Conservation (phyloP, 2,797 vertebrate genomes). For the Anguilla pacifica region DNA sequence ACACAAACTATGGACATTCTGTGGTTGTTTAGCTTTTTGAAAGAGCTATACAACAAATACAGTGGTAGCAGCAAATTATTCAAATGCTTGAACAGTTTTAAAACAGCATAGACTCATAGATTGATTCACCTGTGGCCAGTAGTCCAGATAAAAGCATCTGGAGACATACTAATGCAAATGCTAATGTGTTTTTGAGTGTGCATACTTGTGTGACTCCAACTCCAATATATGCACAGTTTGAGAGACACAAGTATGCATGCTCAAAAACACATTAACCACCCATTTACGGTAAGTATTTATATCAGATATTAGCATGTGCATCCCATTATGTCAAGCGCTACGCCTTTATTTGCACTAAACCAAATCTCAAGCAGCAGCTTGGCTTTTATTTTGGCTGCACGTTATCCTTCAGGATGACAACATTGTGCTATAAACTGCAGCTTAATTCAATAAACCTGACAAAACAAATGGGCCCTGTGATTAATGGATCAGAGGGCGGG, state of each 20-base stretch:
- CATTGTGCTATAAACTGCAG: background rate
- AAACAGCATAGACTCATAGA: too few relatives aligned
- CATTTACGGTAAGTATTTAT: background rate
- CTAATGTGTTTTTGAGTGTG: background rate
- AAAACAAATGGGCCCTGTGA: background rate
- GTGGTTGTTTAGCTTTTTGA: too few relatives aligned
- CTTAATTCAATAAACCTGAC: constrained; percentile 3
- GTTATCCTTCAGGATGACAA: constrained; percentile 9
- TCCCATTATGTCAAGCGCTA: background rate
- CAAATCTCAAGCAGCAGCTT: background rate
- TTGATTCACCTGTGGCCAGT: too few relatives aligned
- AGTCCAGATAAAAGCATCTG: too few relatives aligned
- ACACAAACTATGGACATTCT: background rate
- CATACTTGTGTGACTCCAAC: background rate
- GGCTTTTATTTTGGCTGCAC: background rate
- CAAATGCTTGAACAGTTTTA: too few relatives aligned
- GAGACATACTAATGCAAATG: too few relatives aligned
- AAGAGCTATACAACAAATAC: too few relatives aligned
- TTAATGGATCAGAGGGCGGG: background rate
- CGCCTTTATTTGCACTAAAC: background rate
- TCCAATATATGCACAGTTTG: background rate
- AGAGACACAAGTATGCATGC: too few relatives aligned
- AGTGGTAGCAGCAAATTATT: too few relatives aligned
- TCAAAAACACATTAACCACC: background rate
- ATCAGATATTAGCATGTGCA: background rate